phyloP scores from a whole-genome alignment of 2,888 invertebrate genomes.

The Ochropleura plecta region DNA sequence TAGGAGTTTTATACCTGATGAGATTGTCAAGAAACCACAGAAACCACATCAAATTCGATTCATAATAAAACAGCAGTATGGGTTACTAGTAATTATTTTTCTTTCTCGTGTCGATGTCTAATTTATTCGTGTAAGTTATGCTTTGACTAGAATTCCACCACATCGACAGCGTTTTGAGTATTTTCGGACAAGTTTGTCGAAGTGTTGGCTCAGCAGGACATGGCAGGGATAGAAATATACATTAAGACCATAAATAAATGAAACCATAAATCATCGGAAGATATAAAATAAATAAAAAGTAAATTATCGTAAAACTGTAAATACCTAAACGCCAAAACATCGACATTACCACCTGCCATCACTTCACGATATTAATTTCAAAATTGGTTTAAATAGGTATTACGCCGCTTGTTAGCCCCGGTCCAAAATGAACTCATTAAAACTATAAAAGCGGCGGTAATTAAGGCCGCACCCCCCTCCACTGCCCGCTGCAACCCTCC shows the following conservation, averaged over 20 bases:
- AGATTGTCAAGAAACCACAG: no score
- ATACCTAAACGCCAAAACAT: constrained; percentile 62
- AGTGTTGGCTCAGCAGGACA: not conserved
- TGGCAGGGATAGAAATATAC: not conserved
- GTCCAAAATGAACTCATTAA: constrained; percentile 94
- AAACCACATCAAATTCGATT: not conserved
- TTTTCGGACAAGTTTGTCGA: not conserved
- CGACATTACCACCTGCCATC: constrained; percentile 74
- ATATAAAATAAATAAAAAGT: no score
- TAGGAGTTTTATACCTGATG: no score
- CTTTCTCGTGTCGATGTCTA: not conserved
- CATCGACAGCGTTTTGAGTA: not conserved
- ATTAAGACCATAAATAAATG: not conserved
- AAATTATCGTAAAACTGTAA: not conserved
- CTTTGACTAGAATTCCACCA: not conserved
- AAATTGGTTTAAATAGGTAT: constrained; percentile 90
- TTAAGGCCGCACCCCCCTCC: constrained; percentile 88
- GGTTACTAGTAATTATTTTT: not conserved
- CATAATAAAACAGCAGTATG: not conserved
- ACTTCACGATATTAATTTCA: constrained; percentile 88
- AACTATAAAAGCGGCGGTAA: constrained; percentile 94
- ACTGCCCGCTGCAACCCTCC: constrained; percentile 68
- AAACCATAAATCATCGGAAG: not conserved
- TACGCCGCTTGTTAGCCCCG: constrained; percentile 91
- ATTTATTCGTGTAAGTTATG: not conserved